These are phyloP conservation scores for Pseudanteris insignis DNA, from an alignment of 2,888 invertebrate species.

Conservation along the genomic window DNA sequence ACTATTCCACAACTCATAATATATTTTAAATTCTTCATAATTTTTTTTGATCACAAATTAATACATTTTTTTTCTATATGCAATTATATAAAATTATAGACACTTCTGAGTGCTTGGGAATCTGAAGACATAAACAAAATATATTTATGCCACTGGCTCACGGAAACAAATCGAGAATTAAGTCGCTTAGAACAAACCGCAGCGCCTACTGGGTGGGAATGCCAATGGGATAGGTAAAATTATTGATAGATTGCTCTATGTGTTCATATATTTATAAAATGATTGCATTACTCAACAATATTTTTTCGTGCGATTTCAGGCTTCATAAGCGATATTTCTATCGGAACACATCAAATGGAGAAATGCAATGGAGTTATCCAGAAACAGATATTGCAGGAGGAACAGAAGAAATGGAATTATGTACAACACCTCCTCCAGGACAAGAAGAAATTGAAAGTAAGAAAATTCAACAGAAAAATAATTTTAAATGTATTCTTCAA, in stretches of 20 bases:
- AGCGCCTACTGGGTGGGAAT: constrained; percentile 75
- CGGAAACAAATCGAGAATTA: constrained; percentile 71
- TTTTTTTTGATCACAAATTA: too few species aligned
- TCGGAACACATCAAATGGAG: constrained; percentile 70
- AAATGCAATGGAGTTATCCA: constrained; percentile 75
- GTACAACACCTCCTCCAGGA: constrained; percentile 70
- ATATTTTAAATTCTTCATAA: too few species aligned
- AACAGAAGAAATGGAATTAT: constrained; percentile 72
- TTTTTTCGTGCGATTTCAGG: constrained; percentile 66
- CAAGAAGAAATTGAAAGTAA: constrained; percentile 52
- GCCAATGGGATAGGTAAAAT: constrained; percentile 77
- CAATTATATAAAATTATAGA: too few species aligned
- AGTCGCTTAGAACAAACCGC: constrained; percentile 73
- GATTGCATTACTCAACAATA: background rate
- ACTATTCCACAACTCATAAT: too few species aligned
- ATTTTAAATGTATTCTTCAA: too few species aligned
- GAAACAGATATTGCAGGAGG: constrained; percentile 67
- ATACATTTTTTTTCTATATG: too few species aligned
- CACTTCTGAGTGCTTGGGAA: constrained; percentile 73
- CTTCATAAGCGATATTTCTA: constrained; percentile 76
- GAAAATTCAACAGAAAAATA: too few species aligned
- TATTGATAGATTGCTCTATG: too few species aligned
- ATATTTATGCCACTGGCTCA: constrained; percentile 73
- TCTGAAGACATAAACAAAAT: constrained; percentile 70
- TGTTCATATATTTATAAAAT: background rate